phyloP scores from a whole-genome alignment of 2,113 vertebrate genomes.

The Anoura caudifer region DNA sequence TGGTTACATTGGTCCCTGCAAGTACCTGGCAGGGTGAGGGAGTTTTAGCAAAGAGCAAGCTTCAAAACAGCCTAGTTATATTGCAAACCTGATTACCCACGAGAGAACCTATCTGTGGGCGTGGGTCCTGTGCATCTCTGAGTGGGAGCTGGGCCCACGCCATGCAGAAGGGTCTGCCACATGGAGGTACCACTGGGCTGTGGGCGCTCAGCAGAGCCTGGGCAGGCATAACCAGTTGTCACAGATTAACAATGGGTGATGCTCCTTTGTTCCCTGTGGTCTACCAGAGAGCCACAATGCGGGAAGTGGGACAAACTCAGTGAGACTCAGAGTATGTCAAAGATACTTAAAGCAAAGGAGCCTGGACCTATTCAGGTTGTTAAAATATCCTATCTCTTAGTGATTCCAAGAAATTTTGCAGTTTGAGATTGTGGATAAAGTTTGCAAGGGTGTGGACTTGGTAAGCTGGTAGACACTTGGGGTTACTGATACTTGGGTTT shows the following conservation, averaged over 20 bases:
- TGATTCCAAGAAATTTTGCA: neutral
- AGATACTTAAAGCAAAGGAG: neutral
- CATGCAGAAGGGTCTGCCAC: too few species aligned
- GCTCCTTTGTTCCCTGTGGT: fast-evolving
- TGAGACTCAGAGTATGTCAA: neutral
- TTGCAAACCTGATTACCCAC: too few species aligned
- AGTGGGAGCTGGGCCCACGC: too few species aligned
- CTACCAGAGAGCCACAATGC: neutral
- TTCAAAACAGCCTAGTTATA: too few species aligned
- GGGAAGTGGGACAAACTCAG: neutral
- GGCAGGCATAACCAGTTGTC: neutral
- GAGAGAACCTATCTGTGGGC: too few species aligned
- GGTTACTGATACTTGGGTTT: neutral
- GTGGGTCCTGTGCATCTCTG: too few species aligned
- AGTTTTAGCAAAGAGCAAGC: too few species aligned
- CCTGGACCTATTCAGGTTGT: too few species aligned
- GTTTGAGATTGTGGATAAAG: neutral
- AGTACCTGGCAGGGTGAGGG: too few species aligned
- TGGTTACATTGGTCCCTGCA: too few species aligned
- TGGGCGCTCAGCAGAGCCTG: fast-evolving
- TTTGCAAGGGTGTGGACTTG: neutral
- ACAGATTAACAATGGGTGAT: fast-evolving
- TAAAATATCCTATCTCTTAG: neutral
- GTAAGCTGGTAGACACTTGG: neutral
- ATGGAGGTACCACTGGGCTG: neutral